These are phyloP conservation scores for Cerastoderma edule DNA, from an alignment of 2,888 invertebrate genomes.

Conservation along the genomic window DNA sequence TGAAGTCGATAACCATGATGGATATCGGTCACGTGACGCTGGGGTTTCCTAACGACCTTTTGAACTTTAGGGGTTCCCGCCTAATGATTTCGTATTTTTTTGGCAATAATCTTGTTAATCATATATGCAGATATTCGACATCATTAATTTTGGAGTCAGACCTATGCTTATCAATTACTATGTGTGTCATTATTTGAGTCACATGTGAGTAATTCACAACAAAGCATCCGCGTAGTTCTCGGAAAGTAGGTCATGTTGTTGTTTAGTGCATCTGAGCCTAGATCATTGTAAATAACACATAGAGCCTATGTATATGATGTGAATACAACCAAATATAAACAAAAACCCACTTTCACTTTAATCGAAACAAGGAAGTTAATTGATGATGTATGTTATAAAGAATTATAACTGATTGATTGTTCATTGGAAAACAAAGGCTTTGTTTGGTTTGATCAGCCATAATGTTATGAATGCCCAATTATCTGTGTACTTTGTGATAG, in stretches of 20 bases:
- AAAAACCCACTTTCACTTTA: background rate
- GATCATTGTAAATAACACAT: background rate
- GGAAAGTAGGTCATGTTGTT: slow-evolving; percentile 67
- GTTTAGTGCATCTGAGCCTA: slow-evolving; percentile 31
- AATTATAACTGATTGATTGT: background rate
- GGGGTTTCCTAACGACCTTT: slow-evolving; percentile 78
- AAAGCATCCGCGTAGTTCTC: slow-evolving; percentile 36
- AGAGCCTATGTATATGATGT: slow-evolving; percentile 10
- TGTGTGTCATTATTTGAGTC: slow-evolving; percentile 48
- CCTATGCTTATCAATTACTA: background rate
- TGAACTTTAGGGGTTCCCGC: slow-evolving; percentile 77
- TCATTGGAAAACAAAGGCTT: slow-evolving; percentile 53
- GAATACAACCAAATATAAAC: background rate
- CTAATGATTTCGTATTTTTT: slow-evolving; percentile 28
- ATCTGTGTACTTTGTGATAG: too few species aligned
- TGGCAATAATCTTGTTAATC: background rate
- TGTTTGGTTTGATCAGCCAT: slow-evolving; percentile 39
- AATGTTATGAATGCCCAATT: slow-evolving; percentile 23
- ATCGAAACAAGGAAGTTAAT: slow-evolving; percentile 2
- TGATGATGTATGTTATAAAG: background rate
- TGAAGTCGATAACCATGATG: slow-evolving; percentile 77
- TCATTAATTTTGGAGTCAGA: background rate
- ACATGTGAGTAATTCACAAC: slow-evolving; percentile 53
- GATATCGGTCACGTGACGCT: slow-evolving; percentile 78
- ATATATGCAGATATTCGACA: background rate